A percentile compares a stretch with the other conserved stretches of the same genome.
Conservation (phyloP, 1,140 invertebrate species). For the Drosophila tani region DNA sequence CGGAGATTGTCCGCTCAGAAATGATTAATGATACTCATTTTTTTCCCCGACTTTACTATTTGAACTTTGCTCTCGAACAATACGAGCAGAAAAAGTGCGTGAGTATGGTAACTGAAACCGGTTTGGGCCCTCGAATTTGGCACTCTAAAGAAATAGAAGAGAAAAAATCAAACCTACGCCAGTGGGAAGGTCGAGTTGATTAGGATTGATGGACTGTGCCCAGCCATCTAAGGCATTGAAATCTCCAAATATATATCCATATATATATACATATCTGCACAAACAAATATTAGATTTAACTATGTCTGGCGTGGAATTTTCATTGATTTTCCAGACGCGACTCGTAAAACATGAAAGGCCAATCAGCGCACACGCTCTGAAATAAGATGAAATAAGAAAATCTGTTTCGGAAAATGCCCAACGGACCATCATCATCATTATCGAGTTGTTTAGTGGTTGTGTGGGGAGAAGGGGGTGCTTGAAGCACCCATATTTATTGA, state of each 20-base stretch:
- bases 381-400: constrained; percentile 25
- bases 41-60: constrained; percentile 30
- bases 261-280: not conserved
- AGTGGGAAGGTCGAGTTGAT: constrained; percentile 28
- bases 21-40: constrained; percentile 66
- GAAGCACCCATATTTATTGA: constrained; percentile 66
- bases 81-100: constrained; percentile 31
- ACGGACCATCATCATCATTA: constrained; percentile 13
- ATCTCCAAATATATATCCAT: constrained; percentile 4
- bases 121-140: constrained; percentile 48
- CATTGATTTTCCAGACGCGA: constrained; percentile 35
- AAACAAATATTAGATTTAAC: constrained; percentile 23
- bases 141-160: constrained; percentile 18
- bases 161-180: constrained; percentile 10
- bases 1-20: constrained; percentile 28
- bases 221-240: not conserved
- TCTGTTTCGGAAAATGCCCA: constrained; percentile 23
- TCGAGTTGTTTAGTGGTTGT: not conserved
- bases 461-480: not conserved
- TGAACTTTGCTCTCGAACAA: constrained; percentile 18
- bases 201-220: constrained; percentile 29
- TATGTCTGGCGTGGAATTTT: constrained; percentile 26
- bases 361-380: constrained; percentile 49
- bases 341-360: constrained; percentile 48
- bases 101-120: constrained; percentile 44